phyloP scores from a whole-genome alignment of 2,888 invertebrate genomes.

The Lampropteryx suffumata region DNA sequence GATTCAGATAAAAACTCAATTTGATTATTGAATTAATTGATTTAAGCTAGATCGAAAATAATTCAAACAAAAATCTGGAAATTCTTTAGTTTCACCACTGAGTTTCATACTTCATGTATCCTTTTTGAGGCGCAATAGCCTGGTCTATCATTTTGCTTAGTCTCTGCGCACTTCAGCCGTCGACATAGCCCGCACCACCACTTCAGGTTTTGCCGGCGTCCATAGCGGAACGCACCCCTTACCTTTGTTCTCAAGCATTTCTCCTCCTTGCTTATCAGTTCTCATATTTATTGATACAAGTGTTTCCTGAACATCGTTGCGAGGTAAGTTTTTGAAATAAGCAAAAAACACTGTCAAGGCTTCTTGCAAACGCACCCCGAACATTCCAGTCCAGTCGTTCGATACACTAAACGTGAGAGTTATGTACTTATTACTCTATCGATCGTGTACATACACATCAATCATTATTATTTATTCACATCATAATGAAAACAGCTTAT shows the following conservation, averaged over 20 bases:
- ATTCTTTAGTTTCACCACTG: neutral
- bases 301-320: constrained; percentile 38
- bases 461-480: constrained; percentile 11
- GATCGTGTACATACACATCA: constrained; percentile 54
- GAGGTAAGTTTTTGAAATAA: constrained; percentile 50
- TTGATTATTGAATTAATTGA: too few relatives aligned
- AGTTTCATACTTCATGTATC: neutral
- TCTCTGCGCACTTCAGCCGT: constrained; percentile 63
- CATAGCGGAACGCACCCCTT: constrained; percentile 64
- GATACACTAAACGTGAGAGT: constrained; percentile 50
- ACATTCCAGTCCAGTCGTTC: constrained; percentile 58
- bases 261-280: constrained; percentile 11
- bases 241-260: constrained; percentile 27
- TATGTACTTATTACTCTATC: constrained; percentile 57
- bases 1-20: too few relatives aligned
- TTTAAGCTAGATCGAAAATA: too few relatives aligned
- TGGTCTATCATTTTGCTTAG: constrained; percentile 21
- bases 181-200: constrained; percentile 73
- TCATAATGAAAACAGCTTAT: constrained; percentile 5
- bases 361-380: constrained; percentile 50
- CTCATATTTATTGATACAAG: constrained; percentile 34
- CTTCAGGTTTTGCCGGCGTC: constrained; percentile 72
- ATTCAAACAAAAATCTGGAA: too few relatives aligned
- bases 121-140: constrained; percentile 16
- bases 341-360: constrained; percentile 52